A percentile compares a stretch with the other conserved stretches of the same genome.
These are phyloP conservation scores for Archips crataeganus DNA, from an alignment of 2,888 invertebrate genomes.

Conservation along the genomic window DNA sequence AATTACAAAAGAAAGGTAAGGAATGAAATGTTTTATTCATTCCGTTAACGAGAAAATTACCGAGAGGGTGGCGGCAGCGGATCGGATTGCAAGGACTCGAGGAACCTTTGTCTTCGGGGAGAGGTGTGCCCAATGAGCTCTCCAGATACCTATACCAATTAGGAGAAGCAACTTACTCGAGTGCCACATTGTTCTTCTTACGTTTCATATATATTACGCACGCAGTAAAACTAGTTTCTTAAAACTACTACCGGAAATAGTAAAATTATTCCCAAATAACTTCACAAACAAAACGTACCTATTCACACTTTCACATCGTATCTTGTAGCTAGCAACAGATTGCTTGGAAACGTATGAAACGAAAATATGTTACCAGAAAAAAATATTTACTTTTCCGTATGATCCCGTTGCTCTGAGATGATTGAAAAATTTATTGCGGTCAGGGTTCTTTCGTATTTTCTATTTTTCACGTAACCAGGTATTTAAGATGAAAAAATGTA, in stretches of 20 bases:
- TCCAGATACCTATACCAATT: conserved; percentile 76
- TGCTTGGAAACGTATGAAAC: conserved; percentile 43
- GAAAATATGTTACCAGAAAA: conserved; percentile 48
- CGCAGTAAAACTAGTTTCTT: not conserved
- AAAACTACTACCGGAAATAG: not conserved
- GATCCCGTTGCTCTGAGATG: conserved; percentile 50
- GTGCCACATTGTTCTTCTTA: conserved; percentile 41
- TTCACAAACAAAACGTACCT: conserved; percentile 29
- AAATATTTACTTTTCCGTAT: conserved; percentile 48
- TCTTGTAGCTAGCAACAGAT: conserved; percentile 24
- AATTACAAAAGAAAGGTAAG: conserved; percentile 84
- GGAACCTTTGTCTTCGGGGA: conserved; percentile 80
- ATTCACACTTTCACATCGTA: conserved; percentile 19
- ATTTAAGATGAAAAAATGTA: conserved; percentile 31
- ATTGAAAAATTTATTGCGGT: conserved; percentile 59
- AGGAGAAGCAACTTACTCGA: conserved; percentile 68
- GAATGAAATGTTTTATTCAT: conserved; percentile 86
- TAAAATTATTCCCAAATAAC: conserved; percentile 19
- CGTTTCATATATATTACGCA: conserved; percentile 17
- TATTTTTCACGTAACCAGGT: conserved; percentile 49
- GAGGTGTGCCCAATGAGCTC: conserved; percentile 79
- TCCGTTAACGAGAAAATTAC: conserved; percentile 85
- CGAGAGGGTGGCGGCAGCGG: conserved; percentile 74
- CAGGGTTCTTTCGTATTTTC: conserved; percentile 49
- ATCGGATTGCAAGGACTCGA: conserved; percentile 82